A percentile compares a stretch with the other conserved stretches of the same genome.
Conservation (phyloP, 2,113 vertebrate species). For the Platichthys stellatus region DNA sequence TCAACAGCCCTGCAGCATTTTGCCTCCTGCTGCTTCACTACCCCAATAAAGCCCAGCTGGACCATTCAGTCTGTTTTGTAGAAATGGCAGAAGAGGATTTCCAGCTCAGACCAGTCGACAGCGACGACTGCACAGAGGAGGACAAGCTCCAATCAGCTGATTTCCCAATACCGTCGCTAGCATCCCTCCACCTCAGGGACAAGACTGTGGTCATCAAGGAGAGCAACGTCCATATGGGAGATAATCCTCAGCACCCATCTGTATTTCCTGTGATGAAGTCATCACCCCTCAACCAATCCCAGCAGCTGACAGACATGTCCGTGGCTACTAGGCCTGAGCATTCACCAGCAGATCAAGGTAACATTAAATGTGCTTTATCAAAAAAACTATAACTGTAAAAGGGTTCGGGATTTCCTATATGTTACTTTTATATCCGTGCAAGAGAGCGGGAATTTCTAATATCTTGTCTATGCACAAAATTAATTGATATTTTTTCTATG, state of each 20-base stretch:
- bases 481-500: not conserved
- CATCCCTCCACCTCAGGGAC: conserved; percentile 66
- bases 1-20: conserved; percentile 42
- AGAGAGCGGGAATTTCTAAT: not conserved
- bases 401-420: not conserved
- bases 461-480: too few relatives aligned
- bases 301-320: conserved; percentile 28
- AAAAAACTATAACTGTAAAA: not conserved
- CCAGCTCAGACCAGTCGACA: conserved; percentile 3
- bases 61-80: conserved; percentile 26
- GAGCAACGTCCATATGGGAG: conserved; percentile 45
- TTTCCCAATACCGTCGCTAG: conserved; percentile 43
- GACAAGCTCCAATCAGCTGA: conserved; percentile 38
- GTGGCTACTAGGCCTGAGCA: conserved; percentile 35
- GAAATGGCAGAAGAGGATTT: conserved; percentile 71
- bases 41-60: conserved; percentile 50
- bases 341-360: conserved; percentile 68
- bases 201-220: conserved; percentile 42
- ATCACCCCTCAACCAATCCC: conserved; percentile 56
- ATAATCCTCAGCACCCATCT: conserved; percentile 58
- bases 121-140: conserved; percentile 26
- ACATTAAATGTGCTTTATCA: conserved; percentile 9
- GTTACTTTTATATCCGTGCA: not conserved
- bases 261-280: conserved; percentile 48
- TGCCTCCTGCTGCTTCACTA: conserved; percentile 51